Evolutionary conservation across 2,888 invertebrate species (phyloP), one percentile per base, ranked within the genome.

Genomic region (Oligia strigilis): DNA sequence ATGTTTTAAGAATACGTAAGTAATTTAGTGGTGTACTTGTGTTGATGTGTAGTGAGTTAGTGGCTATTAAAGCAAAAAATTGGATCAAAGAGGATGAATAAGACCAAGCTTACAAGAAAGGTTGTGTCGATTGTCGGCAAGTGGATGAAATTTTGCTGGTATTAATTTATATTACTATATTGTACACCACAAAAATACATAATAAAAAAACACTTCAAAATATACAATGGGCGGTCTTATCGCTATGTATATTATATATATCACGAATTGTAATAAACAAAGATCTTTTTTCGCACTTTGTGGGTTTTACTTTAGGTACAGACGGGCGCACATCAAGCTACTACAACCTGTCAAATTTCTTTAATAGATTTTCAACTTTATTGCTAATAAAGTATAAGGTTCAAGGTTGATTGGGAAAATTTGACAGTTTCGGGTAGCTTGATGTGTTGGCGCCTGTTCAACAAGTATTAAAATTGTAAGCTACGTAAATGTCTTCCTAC

Each of bases 11-110:
- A 19, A 64, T 9, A 6, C 8, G 14, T 58, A 58, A 49, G 69
- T 75, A 40, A 58, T 40, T 49, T 17, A n/a, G 52, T 74, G 40
- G 29, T 55, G 2, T 55, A n/a, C 23, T 11, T 60, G 60, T 60
- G 77, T 60, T 49, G 29, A 40, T 40, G 55, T 81, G 64, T 58
- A 69, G 29, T 29, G 46, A 36, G 36, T n/a, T 58, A 23, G 46
- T 62, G 69, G 4, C 23, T 55, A 4, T 52, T 52, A 8, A 14
- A 23, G 40, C 14, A 62, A 55, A 23, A 29, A 23, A 29, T 13
- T 23, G 13, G 49, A 14, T 11, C 17, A 49, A 29, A 0, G 5
- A 55, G 17, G 14, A 43, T 49, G 66, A 29, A 4, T 8, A 14
- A 3, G n/a, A 64, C 1, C 0, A 2, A 70, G 2, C 13, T 19